These are phyloP conservation scores for Diadumene lineata DNA, from an alignment of 92 coral and sea anemone species.

Conservation along the genomic window DNA sequence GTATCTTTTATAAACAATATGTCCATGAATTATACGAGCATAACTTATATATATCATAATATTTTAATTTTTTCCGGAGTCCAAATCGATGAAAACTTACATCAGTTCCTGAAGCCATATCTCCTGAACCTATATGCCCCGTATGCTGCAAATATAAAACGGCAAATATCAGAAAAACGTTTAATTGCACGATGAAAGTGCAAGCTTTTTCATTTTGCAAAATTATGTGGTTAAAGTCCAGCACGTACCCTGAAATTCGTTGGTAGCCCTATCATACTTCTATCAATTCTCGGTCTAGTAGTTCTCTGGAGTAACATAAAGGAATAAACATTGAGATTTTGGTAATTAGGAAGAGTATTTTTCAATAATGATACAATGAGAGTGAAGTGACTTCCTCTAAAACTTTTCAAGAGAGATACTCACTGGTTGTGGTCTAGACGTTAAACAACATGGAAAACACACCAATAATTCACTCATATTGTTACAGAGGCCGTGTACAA, in stretches of 20 bases:
- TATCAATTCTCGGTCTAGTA: conserved; percentile 67
- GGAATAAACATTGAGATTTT: background rate
- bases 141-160: conserved; percentile 59
- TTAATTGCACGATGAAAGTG: background rate
- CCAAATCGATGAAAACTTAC: conserved; percentile 43
- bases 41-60: too few species aligned
- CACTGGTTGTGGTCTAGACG: conserved; percentile 41
- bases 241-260: conserved; percentile 76
- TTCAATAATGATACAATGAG: background rate
- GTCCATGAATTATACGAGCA: too few species aligned
- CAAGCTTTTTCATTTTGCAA: background rate
- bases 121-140: conserved; percentile 90
- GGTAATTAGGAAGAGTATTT: background rate
- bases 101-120: conserved; percentile 89
- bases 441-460: conserved; percentile 49
- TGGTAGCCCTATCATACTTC: conserved; percentile 82
- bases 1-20: background rate
- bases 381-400: background rate
- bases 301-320: conserved; percentile 23
- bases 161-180: background rate
- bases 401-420: conserved; percentile 14
- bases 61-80: too few species aligned
- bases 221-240: background rate
- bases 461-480: conserved; percentile 53
- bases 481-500: conserved; percentile 36